Percentiles rank a stretch among this genome's conserved stretches.
These are phyloP conservation scores for Hyphantria cunea DNA, from an alignment of 1,140 invertebrate species.

Conservation along the genomic window DNA sequence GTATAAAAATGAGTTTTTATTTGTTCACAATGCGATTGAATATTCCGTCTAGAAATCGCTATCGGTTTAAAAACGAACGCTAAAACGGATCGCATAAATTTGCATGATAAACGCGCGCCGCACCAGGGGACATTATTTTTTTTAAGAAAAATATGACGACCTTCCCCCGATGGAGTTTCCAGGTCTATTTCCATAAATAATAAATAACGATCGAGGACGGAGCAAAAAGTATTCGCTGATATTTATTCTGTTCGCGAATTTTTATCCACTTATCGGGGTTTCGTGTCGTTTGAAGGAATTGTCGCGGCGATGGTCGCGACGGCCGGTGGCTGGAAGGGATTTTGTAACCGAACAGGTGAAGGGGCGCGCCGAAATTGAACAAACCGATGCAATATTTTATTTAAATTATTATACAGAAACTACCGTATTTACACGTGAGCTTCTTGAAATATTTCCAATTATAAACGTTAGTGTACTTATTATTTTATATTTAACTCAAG, in stretches of 20 bases:
- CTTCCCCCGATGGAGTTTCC: constrained; percentile 68
- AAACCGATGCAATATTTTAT: too few species aligned
- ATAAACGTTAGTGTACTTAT: too few species aligned
- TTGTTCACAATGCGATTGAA: constrained; percentile 60
- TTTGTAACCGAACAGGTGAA: too few species aligned
- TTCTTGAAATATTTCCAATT: too few species aligned
- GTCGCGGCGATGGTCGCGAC: constrained; percentile 5
- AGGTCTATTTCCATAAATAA: constrained; percentile 79
- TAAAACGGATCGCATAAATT: constrained; percentile 76
- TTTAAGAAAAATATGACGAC: constrained; percentile 77
- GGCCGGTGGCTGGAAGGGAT: background rate
- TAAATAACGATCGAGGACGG: constrained; percentile 75
- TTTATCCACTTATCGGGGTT: constrained; percentile 72
- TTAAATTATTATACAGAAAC: too few species aligned
- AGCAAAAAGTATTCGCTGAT: constrained; percentile 69
- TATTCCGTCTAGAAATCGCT: constrained; percentile 71
- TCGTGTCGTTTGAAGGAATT: constrained; percentile 27
- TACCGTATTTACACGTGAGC: too few species aligned
- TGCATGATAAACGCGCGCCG: constrained; percentile 71
- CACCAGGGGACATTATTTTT: constrained; percentile 68
- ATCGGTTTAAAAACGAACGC: constrained; percentile 71
- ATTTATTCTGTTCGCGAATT: constrained; percentile 75
- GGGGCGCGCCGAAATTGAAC: too few species aligned
- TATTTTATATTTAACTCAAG: too few species aligned
- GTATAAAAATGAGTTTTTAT: constrained; percentile 49